Evolutionary conservation across 92 coral and sea anemone genomes (phyloP).

Genomic region (Phenganax stokvisi): DNA sequence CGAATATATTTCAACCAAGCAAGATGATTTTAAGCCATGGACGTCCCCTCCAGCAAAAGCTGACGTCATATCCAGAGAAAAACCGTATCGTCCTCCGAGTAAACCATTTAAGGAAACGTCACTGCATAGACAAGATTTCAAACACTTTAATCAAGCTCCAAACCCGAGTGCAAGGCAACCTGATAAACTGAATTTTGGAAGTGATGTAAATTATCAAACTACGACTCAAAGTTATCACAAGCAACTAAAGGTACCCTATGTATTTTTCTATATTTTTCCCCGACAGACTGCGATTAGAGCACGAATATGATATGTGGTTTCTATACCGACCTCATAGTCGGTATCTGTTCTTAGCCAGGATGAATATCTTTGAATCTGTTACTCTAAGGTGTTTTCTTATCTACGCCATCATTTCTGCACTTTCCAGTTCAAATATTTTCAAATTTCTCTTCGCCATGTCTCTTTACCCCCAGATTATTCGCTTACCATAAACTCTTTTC

Average conservation of each 20-base stretch:
- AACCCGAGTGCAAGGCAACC: conserved; percentile 91
- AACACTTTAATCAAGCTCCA: conserved; percentile 80
- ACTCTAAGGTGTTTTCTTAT: no score
- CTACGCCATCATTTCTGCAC: no score
- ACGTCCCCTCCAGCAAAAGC: conserved; percentile 61
- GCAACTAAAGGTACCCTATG: conserved; percentile 29
- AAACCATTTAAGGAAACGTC: conserved; percentile 82
- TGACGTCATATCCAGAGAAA: conserved; percentile 54
- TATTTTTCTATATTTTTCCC: no score
- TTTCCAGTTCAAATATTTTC: no score
- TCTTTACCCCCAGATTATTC: no score
- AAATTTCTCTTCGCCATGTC: no score
- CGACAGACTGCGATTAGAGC: no score
- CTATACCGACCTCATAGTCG: no score
- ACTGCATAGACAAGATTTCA: conserved; percentile 84
- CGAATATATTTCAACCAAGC: conserved; percentile 72
- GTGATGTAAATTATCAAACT: conserved; percentile 15
- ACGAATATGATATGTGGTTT: no score
- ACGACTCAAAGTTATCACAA: conserved; percentile 51
- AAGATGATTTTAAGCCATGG: conserved; percentile 76
- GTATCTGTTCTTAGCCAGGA: no score
- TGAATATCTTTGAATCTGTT: no score
- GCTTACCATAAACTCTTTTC: no score
- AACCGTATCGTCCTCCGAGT: conserved; percentile 69
- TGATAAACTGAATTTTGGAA: conserved; percentile 59